Evolutionary conservation across 1,140 invertebrate species (phyloP).

Genomic region (Cotesia glomerata): DNA sequence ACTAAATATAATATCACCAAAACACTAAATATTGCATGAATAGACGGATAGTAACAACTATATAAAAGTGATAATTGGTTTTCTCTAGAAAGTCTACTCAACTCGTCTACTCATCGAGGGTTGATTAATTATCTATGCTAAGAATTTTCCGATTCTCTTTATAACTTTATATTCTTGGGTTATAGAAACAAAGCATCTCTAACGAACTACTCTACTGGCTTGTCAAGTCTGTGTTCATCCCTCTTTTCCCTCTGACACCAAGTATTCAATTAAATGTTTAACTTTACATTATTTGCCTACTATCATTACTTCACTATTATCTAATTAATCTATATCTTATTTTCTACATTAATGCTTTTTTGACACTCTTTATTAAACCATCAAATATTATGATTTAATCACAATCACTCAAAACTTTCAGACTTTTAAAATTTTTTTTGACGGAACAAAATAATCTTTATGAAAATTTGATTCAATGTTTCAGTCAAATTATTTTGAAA

Average conservation of each 20-base stretch:
- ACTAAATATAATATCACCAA: too few species aligned
- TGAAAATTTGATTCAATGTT: too few species aligned
- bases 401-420: too few species aligned
- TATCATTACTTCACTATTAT: background rate
- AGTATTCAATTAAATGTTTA: background rate
- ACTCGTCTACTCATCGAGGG: background rate
- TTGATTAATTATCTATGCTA: conserved; percentile 14
- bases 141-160: conserved; percentile 10
- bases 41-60: too few species aligned
- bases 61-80: conserved; percentile 4
- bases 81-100: background rate
- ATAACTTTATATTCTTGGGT: background rate
- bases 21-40: too few species aligned
- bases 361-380: too few species aligned
- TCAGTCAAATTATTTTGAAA: too few species aligned
- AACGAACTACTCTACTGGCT: background rate
- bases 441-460: too few species aligned
- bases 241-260: background rate
- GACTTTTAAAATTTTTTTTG: too few species aligned
- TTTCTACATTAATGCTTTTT: too few species aligned
- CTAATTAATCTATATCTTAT: too few species aligned
- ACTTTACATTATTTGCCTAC: background rate
- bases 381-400: too few species aligned
- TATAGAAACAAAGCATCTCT: background rate
- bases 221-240: background rate